phyloP scores from a whole-genome alignment of 1,140 invertebrate genomes.

The Maniola jurtina region DNA sequence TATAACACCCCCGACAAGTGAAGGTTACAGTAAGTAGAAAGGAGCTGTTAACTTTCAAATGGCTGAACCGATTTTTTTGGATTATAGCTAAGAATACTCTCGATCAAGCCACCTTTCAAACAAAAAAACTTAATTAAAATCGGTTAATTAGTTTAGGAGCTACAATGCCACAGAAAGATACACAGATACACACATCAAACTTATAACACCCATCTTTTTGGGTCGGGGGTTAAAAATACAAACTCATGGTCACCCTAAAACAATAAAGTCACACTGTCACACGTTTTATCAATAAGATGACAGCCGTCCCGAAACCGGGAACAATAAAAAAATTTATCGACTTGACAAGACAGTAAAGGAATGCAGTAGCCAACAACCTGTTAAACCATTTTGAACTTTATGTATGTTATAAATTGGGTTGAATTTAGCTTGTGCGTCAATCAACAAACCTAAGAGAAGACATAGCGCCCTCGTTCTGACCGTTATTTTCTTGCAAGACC shows the following conservation, averaged over 20 bases:
- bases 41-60: too few relatives aligned
- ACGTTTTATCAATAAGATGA: slow-evolving; percentile 28
- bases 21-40: too few relatives aligned
- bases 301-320: slow-evolving; percentile 13
- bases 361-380: not conserved
- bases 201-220: too few relatives aligned
- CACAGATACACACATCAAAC: too few relatives aligned
- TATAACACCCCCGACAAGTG: too few relatives aligned
- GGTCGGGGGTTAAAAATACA: not conserved
- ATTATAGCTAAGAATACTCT: too few relatives aligned
- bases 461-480: not conserved
- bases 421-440: not conserved
- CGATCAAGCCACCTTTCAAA: too few relatives aligned
- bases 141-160: too few relatives aligned
- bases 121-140: too few relatives aligned
- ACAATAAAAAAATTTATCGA: slow-evolving; percentile 24
- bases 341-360: slow-evolving; percentile 7
- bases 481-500: too few relatives aligned
- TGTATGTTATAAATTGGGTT: not conserved
- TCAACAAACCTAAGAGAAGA: not conserved
- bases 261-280: slow-evolving; percentile 21
- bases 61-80: too few relatives aligned
- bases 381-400: slow-evolving; percentile 7
- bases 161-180: too few relatives aligned
- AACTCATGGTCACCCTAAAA: slow-evolving; percentile 20